A percentile compares a stretch with the other conserved stretches of the same genome.
Evolutionary conservation across 2,113 vertebrate species (phyloP).

Genomic region (Octodon degus): DNA sequence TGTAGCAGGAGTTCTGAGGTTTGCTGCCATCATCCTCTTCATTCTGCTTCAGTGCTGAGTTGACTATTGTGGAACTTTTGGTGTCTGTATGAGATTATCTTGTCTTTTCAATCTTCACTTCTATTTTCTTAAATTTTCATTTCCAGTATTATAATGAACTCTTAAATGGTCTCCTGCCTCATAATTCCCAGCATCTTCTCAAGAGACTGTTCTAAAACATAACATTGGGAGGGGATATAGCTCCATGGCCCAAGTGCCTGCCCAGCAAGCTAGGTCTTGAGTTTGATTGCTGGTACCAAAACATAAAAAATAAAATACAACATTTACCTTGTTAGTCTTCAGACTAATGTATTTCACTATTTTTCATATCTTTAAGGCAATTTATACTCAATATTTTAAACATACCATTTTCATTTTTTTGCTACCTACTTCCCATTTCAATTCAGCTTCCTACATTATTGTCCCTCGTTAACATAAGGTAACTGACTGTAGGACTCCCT

Average conservation of each 20-base stretch:
- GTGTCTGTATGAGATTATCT: neutral
- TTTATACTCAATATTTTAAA: neutral
- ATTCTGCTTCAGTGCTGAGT: neutral
- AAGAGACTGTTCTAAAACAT: neutral
- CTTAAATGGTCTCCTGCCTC: neutral
- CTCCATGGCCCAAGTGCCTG: too few species aligned
- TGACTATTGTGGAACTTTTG: neutral
- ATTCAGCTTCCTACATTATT: neutral
- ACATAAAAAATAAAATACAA: neutral
- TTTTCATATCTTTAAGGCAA: neutral
- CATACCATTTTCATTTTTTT: neutral
- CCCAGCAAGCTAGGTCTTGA: too few species aligned
- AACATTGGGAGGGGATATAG: neutral
- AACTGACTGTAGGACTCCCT: neutral
- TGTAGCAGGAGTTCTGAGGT: neutral
- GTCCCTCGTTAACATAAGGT: neutral
- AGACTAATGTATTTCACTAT: neutral
- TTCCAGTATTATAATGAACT: neutral
- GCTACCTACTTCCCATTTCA: neutral
- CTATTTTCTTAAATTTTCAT: neutral
- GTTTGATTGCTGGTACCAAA: too few species aligned
- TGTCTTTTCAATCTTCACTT: neutral
- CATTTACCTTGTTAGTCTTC: neutral
- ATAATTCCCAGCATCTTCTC: neutral
- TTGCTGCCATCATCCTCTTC: neutral